Evolutionary conservation across 2,888 invertebrate species (phyloP), one percentile per base, ranked within the genome.

Genomic region (Habroteleia sp.): DNA sequence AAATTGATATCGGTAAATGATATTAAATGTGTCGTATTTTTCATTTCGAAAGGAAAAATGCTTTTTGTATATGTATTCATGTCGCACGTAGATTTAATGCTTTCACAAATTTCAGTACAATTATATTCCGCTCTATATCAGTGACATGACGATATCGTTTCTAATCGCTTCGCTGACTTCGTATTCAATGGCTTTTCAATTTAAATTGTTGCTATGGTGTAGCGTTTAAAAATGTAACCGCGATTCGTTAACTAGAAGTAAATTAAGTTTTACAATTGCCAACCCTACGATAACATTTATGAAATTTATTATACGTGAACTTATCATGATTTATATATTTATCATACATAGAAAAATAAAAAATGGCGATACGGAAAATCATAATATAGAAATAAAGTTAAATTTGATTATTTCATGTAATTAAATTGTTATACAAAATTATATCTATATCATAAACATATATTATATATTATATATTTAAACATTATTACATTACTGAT

Each of bases 131-230:
- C 25, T 25, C 10, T n/a, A 25, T 25, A 42, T 42, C 42, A 25
- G 25, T 42, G 25, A 42, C 42, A 7, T 7, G 42, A 29, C 29
- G 27, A 4, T 44, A 44, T 44, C 44, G 29, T 44, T 44, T 29
- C 44, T 44, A 44, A 44, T 44, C 44, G 44, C 27, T 23, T 44
- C 44, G 14, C 44, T 44, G 44, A 29, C 16, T 44, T 44, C 29
- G 44, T 16, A 44, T 44, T 44, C 27, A 44, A 16, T 44, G 27
- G 14, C 27, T 29, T 44, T 29, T 44, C 44, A 23, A 14, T 44
- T 27, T 14, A 44, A 29, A 29, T 44, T 44, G 44, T 27, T 11
- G 16, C 29, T 25, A 29, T 44, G 6, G 8, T 16, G 14, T 44
- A 13, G 8, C 44, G 29, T 44, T 44, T 27, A 44, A 44, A n/a